Base-by-base conservation (phyloP, 2,113 vertebrate species). In the Grantiella picta region DNA sequence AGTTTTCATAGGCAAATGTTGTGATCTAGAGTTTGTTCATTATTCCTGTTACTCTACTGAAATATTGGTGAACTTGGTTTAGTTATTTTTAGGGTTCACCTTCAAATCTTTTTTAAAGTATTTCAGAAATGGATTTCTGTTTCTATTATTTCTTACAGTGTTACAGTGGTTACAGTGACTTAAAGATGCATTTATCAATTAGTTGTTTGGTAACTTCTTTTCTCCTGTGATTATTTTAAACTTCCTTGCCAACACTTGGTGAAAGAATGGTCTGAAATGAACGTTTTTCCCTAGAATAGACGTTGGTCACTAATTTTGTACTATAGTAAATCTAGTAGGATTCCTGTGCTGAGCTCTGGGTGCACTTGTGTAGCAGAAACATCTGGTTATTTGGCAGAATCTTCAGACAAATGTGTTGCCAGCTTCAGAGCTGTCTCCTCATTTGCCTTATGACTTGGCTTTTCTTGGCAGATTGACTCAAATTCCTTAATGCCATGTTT, bases 351-450 rank as follows among this genome's bases (percentile, higher is more conserved):
- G 96, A 75, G n/a, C 24, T 95, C 81, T 92, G 36, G 53, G 56
- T 44, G 4, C 1, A 9, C 47, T 95, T 90, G 42, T 89, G 69
- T 81, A 82, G 66, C 78, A 80, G 57, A 79, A 95, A 90, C 61
- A 61, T 95, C 90, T 97, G 96, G 73, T 82, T 94, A 49, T 70
- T 69, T 95, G 89, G 87, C 90, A 94, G 60, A 63, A 75, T 94
- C 73, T 92, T 66, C 90, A 95, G 95, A 95, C 85, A 95, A 94
- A 83, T 70, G 5, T 81, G 36, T 95, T 91, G 78, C 95, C 94
- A 95, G 29, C 70, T 91, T 63, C 38, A 65, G 82, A 94, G 72
- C 27, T 68, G 25, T 89, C 91, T 97, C 82, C 94, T 93, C n/a
- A 2, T 92, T 90, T 86, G 80, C 82, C 70, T 49, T 53, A 66